Evolutionary conservation across 2,797 vertebrate species (phyloP), one percentile per base, ranked within the genome.

Genomic region (Acomys russatus): DNA sequence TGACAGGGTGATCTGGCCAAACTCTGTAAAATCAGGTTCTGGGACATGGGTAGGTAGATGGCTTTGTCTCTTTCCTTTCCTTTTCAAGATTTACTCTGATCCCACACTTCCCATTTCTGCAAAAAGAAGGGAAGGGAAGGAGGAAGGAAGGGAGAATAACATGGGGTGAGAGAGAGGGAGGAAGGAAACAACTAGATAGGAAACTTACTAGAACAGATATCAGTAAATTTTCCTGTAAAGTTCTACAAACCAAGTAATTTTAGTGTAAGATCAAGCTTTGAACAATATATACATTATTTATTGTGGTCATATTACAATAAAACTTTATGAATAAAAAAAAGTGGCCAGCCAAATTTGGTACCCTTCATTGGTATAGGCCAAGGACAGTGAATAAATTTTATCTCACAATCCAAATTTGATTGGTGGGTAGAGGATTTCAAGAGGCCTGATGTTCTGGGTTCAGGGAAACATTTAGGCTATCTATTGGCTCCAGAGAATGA

Each of bases 281-380:
- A 84, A 84, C 28, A 68, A 90, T 30, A 82, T 12, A 4, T 51
- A 77, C 64, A 93, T 56, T 68, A 66, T 56, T 61, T 54, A 73
- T 14, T 6, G 59, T 11, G 44, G 44, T 25, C 59, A 0, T n/a
- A 64, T 51, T 88, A 71, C 51, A 85, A 78, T 77, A 91, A 95
- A 96, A 71, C 49, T 66, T 90, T 64, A 91, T 92, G 83, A 92
- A 71, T 35, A 76, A 84, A 92, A 95, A 38, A 9, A 85, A 3
- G 76, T 28, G 10, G 28, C 1, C 49, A 66, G 1, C 4, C 15
- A 28, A 3, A 78, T 76, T 91, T 68, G 93, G 66, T 77, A 15
- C 14, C 63, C 82, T 85, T 44, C 17, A 14, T 22, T 79, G 25
- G 63, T 76, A 30, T 84, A 96, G 82, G 63, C 18, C 88, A 76